These are phyloP conservation scores for Agrotis clavis DNA, from an alignment of 2,888 invertebrate species.

Conservation along the genomic window DNA sequence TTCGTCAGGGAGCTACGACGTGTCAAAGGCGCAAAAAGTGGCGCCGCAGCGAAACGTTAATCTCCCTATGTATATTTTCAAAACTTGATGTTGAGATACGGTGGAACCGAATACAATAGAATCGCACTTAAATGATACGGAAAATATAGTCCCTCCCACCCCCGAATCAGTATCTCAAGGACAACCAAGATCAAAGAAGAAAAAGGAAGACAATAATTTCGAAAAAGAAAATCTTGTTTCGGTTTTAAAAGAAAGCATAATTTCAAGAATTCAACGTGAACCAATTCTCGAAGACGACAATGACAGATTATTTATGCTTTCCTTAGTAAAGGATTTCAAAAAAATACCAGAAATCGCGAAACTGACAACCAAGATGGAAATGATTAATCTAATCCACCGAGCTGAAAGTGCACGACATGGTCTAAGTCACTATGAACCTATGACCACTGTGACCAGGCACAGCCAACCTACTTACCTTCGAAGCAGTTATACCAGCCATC, in stretches of 20 bases:
- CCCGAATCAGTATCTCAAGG: constrained; percentile 51
- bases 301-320: constrained; percentile 48
- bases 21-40: constrained; percentile 41
- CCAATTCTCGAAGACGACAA: constrained; percentile 42
- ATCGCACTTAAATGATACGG: constrained; percentile 31
- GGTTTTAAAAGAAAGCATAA: constrained; percentile 42
- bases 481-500: constrained; percentile 49
- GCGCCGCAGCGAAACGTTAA: constrained; percentile 46
- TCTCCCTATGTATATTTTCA: constrained; percentile 43
- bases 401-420: constrained; percentile 5
- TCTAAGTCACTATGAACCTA: constrained; percentile 18
- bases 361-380: constrained; percentile 2
- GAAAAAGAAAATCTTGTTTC: constrained; percentile 44
- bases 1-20: constrained; percentile 45
- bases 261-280: constrained; percentile 45
- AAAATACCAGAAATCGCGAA: constrained; percentile 12
- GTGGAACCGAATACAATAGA: constrained; percentile 46
- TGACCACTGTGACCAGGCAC: constrained; percentile 24
- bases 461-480: constrained; percentile 48
- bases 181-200: constrained; percentile 31
- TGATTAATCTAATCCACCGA: constrained; percentile 21
- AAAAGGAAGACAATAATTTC: constrained; percentile 34
- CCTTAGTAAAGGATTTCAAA: constrained; percentile 40
- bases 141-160: constrained; percentile 45
- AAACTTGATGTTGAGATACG: constrained; percentile 40